Conservation (phyloP, 2,888 invertebrate species). For the Junonia oenone region DNA sequence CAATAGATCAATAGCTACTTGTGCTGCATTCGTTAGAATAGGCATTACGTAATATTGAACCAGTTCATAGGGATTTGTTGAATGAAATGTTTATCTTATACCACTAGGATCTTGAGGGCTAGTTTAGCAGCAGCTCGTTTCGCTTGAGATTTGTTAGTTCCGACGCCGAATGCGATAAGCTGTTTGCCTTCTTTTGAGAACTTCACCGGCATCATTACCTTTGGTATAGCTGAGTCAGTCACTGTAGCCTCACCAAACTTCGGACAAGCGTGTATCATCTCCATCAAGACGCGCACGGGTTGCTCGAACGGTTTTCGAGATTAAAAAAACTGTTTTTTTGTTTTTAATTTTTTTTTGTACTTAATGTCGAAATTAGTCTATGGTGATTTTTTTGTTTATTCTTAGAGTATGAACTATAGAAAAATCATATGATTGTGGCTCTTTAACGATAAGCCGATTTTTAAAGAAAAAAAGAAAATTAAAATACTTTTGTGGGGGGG, state of each 20-base stretch:
- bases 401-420: too few species aligned
- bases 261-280: too few species aligned
- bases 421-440: too few species aligned
- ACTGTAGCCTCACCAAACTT: conserved; percentile 40
- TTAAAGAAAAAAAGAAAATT: too few species aligned
- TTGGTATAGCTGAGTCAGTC: conserved; percentile 42
- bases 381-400: too few species aligned
- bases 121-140: conserved; percentile 89
- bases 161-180: conserved; percentile 84
- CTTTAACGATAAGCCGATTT: too few species aligned
- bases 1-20: conserved; percentile 37
- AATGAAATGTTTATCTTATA: conserved; percentile 44
- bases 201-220: conserved; percentile 81
- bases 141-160: conserved; percentile 84
- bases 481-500: too few species aligned
- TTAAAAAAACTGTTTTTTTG: too few species aligned
- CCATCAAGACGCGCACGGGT: too few species aligned
- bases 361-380: too few species aligned
- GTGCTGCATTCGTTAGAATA: conserved; percentile 17
- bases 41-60: conserved; percentile 39
- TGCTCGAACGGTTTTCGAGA: too few species aligned
- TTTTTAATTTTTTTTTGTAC: too few species aligned
- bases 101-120: conserved; percentile 80
- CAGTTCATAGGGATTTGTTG: conserved; percentile 75
- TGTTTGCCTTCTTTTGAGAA: conserved; percentile 80